Evolutionary conservation across 1,140 invertebrate genomes (phyloP), one percentile per base, ranked within the genome.

Genomic region (Bombus pascuorum): DNA sequence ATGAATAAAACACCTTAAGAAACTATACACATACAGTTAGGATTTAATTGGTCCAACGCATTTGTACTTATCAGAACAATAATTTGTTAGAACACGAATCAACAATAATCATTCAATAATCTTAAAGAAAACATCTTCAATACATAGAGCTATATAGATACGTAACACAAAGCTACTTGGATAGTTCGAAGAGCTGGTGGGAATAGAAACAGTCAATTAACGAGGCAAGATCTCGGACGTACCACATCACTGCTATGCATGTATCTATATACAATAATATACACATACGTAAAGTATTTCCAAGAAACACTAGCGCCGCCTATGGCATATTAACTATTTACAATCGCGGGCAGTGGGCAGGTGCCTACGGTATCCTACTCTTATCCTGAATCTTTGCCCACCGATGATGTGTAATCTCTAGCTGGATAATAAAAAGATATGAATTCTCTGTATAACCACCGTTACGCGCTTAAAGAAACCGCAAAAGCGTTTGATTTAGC

Each of bases 391-490:
- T 87, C 59, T 34, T n/a, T 81, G 78, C 66, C 71, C 78, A 68
- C 57, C 44, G 28, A n/a, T 32, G 42, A 82, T 53, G 62, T 76
- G 82, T 77, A 80, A 87, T 87, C 82, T 75, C 77, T 77, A 85
- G 62, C 75, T 85, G 79, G 85, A 83, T 82, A 89, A 90, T 78
- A 78, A 89, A 83, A 89, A 73, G 68, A 87, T 68, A 83, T 75
- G 86, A 86, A 88, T 88, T 90, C 88, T 74, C n/a, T 59, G 37
- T 53, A 77, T 66, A 39, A 87, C 80, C 83, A 74, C 84, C 66
- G 89, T 90, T 86, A 90, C 81, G 83, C 83, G 72, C 70, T 80
- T 78, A n/a, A 57, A 88, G 83, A 90, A 90, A 90, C 89, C 88
- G 86, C 89, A 90, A 86, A 90, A 62, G 89, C 83, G 70, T 87